A percentile compares a stretch with the other conserved stretches of the same genome.
phyloP scores from a whole-genome alignment of 2,113 vertebrate genomes.

The Tragelaphus buxtoni region DNA sequence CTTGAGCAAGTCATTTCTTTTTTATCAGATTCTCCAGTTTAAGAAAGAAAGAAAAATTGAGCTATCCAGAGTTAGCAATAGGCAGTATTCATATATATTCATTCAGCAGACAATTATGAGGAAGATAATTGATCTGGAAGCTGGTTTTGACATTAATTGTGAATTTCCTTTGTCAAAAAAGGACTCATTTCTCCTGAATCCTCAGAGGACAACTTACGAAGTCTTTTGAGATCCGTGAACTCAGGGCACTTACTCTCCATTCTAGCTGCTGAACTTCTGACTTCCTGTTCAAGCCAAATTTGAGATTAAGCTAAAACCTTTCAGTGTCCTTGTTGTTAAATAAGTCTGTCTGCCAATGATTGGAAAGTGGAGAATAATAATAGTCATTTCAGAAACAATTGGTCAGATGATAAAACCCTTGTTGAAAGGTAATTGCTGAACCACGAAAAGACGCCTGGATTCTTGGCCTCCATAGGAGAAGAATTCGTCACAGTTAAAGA shows the following conservation, averaged over 20 bases:
- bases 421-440: neutral
- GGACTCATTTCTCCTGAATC: neutral
- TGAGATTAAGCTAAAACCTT: neutral
- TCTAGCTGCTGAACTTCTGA: neutral
- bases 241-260: neutral
- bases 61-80: conserved; percentile 9
- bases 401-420: neutral
- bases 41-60: neutral
- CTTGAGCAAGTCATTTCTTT: neutral
- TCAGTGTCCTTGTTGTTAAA: neutral
- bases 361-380: neutral
- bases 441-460: neutral
- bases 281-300: neutral
- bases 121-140: neutral
- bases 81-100: neutral
- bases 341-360: neutral
- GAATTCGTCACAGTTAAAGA: too few species aligned
- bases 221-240: neutral
- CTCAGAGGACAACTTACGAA: neutral
- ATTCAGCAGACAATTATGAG: neutral
- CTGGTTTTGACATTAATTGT: neutral
- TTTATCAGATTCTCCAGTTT: conserved; percentile 18
- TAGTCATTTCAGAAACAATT: neutral
- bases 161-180: neutral
- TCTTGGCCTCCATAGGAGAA: neutral